These are phyloP conservation scores for Graptemys geographica DNA, from an alignment of 2,797 vertebrate species.

Conservation along the genomic window DNA sequence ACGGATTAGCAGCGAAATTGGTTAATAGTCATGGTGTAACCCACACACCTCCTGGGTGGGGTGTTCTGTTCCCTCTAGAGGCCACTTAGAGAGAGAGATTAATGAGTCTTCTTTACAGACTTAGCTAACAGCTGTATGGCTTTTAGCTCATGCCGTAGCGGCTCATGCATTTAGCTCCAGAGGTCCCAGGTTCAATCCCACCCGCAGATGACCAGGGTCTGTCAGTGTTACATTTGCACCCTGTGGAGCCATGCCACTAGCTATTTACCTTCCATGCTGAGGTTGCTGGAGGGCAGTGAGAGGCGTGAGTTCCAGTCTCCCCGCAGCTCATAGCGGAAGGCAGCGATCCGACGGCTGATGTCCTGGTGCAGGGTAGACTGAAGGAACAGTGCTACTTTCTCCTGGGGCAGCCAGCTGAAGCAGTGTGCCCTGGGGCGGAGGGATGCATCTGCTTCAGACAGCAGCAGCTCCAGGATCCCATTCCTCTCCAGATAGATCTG, in stretches of 20 bases:
- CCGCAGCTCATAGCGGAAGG: slow-evolving; percentile 91
- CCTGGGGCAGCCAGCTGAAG: slow-evolving; percentile 86
- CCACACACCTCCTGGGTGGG: no score
- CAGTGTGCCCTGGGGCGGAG: slow-evolving; percentile 82
- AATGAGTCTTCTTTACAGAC: no score
- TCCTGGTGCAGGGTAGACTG: slow-evolving; percentile 92
- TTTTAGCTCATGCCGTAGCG: no score
- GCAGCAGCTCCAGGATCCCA: slow-evolving; percentile 88
- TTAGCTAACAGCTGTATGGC: no score
- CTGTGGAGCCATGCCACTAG: accelerated
- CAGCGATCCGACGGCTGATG: slow-evolving; percentile 92
- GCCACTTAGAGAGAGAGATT: no score
- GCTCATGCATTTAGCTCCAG: no score
- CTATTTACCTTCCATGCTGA: slow-evolving; percentile 85
- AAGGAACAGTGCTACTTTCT: slow-evolving; percentile 91
- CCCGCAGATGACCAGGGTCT: no score
- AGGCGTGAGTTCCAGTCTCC: slow-evolving; percentile 85
- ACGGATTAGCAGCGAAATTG: neutral
- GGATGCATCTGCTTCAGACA: slow-evolving; percentile 82
- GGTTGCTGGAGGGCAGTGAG: slow-evolving; percentile 80
- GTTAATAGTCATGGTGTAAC: neutral
- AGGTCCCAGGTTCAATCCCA: no score
- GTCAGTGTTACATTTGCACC: no score
- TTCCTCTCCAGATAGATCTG: slow-evolving; percentile 93
- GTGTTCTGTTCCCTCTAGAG: no score